Evolutionary conservation across 2,888 invertebrate species (phyloP), one percentile per base, ranked within the genome.

Genomic region (Drosophila rubida): DNA sequence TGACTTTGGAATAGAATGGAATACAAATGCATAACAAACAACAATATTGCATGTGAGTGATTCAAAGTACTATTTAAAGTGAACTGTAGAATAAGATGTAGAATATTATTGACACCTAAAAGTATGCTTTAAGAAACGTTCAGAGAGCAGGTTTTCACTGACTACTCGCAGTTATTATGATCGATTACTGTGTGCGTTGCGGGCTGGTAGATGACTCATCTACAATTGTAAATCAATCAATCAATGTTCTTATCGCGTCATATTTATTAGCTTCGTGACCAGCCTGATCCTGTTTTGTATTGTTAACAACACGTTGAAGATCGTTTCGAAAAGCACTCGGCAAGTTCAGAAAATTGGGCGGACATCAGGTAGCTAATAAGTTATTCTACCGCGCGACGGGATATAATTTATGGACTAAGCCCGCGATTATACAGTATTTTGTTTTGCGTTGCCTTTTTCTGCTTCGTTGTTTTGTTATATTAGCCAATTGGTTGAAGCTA

Each of bases 401-500:
- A 9, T 13, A 19, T 22, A 23, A 61, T 69, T 48, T 71, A 64
- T 27, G 65, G 39, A 51, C 57, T 66, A 30, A 23, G 39, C 37
- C 35, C 13, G 4, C 32, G 32, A 32, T 32, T 32, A 32, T 32
- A n/a, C 32, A 32, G 32, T 32, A n/a, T 32, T 32, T 32, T 32
- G 32, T 32, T 11, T 32, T 32, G 32, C 32, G 32, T 32, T 32
- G 32, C 32, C 32, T n/a, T 46, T 46, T 55, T 63, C 27, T 35
- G n/a, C 19, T 19, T 27, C 41, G 3, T 41, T 41, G n/a, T 14
- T 23, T 53, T 16, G 9, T 30, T 69, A 69, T 76, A 65, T 70
- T 50, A 61, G 42, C 51, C 75, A 70, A 80, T 78, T 80, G 67
- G 65, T 46, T 46, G 49, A 6, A 25, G 65, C 62, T 75, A 72